A percentile compares a stretch with the other conserved stretches of the same genome.
phyloP scores from a whole-genome alignment of 2,113 vertebrate species.

The Mobula birostris region DNA sequence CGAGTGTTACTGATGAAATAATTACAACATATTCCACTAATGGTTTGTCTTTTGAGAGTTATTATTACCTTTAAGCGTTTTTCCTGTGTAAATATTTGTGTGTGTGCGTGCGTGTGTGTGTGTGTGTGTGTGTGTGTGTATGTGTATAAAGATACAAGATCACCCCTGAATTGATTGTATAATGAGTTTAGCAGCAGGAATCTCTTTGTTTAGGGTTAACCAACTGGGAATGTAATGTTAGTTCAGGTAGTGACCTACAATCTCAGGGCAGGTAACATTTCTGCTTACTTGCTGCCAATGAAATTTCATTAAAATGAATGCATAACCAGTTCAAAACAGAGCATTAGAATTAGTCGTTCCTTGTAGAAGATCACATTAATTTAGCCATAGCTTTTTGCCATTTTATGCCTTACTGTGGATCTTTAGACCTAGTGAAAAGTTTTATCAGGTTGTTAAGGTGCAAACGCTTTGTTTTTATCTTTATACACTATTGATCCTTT shows the following conservation, averaged over 20 bases:
- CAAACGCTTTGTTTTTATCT: background rate
- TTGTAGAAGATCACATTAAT: background rate
- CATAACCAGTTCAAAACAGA: background rate
- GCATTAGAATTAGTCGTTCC: background rate
- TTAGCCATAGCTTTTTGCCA: background rate
- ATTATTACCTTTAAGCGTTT: background rate
- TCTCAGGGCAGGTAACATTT: background rate
- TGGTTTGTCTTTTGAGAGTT: background rate
- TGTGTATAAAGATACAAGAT: background rate
- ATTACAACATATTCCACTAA: background rate
- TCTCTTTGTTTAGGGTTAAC: background rate
- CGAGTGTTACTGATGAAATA: background rate
- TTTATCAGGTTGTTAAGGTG: background rate
- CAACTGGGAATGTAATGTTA: background rate
- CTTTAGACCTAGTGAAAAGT: too few species aligned
- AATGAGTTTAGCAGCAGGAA: background rate
- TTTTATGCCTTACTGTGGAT: background rate
- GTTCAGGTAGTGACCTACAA: background rate
- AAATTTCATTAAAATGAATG: background rate
- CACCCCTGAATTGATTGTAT: too few species aligned
- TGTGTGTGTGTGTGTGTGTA: too few species aligned
- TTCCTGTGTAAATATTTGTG: background rate
- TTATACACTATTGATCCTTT: background rate
- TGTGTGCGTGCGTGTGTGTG: too few species aligned
- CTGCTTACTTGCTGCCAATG: background rate